Conservation (phyloP, 2,888 invertebrate genomes). For the Calameuta idolon region DNA sequence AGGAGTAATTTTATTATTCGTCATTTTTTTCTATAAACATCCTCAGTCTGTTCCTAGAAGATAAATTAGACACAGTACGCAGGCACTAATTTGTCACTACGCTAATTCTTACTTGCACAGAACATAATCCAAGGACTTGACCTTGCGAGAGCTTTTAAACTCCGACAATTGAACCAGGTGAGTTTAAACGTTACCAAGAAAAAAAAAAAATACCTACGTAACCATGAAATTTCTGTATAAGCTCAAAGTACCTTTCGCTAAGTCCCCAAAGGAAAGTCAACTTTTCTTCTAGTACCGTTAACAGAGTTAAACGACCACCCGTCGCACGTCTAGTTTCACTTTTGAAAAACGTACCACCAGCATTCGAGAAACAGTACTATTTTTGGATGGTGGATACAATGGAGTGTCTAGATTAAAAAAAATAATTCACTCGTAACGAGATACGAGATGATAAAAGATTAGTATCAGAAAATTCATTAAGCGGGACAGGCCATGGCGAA, state of each 20-base stretch:
- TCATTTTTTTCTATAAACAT: neutral
- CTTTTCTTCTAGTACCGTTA: neutral
- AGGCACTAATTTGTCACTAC: neutral
- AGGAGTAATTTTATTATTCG: neutral
- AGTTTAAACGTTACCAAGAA: neutral
- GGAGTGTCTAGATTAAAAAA: neutral
- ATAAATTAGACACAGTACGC: neutral
- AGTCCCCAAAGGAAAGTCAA: neutral
- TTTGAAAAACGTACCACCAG: neutral
- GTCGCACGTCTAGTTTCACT: neutral
- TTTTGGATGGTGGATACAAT: neutral
- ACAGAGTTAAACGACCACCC: neutral
- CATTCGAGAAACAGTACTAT: neutral
- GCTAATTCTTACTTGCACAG: neutral
- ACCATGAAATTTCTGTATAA: neutral
- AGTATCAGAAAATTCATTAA: neutral
- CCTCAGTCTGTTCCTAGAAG: too few species aligned
- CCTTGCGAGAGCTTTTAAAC: neutral
- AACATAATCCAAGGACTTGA: neutral
- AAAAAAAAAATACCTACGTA: neutral
- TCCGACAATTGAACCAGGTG: neutral
- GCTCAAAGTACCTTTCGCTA: neutral
- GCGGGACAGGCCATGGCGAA: neutral
- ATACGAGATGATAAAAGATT: neutral
- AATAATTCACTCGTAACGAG: neutral